Evolutionary conservation across 2,888 invertebrate species (phyloP).

Genomic region (Stenodera caucasica): DNA sequence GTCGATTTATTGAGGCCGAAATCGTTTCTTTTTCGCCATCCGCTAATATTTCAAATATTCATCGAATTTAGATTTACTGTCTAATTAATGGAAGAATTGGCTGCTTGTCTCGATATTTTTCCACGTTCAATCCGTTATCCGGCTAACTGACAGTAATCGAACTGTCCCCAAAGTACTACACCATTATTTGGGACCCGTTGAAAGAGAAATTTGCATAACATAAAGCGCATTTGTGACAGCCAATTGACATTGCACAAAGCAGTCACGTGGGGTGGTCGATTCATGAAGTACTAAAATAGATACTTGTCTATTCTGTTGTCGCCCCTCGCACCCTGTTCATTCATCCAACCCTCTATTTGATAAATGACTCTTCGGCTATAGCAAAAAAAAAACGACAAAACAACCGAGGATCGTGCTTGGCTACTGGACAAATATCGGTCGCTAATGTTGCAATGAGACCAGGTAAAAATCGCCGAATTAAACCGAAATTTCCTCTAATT

Average conservation of each 20-base stretch:
- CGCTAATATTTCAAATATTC: too few relatives aligned
- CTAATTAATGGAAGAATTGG: too few relatives aligned
- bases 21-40: not conserved
- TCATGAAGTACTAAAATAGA: slow-evolving; percentile 56
- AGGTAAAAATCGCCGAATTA: slow-evolving; percentile 1
- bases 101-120: too few relatives aligned
- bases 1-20: slow-evolving; percentile 4
- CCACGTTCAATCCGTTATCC: slow-evolving; percentile 10
- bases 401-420: not conserved
- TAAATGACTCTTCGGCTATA: slow-evolving; percentile 26
- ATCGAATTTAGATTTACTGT: too few relatives aligned
- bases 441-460: slow-evolving; percentile 18
- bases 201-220: slow-evolving; percentile 55
- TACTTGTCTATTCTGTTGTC: slow-evolving; percentile 50
- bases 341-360: slow-evolving; percentile 8
- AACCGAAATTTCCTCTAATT: slow-evolving; percentile 8
- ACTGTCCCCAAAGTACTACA: slow-evolving; percentile 24
- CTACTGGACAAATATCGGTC: slow-evolving; percentile 29
- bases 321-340: slow-evolving; percentile 40
- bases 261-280: slow-evolving; percentile 55
- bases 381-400: not conserved
- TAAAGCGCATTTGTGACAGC: slow-evolving; percentile 56
- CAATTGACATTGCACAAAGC: slow-evolving; percentile 56
- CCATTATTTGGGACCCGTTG: slow-evolving; percentile 45
- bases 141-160: slow-evolving; percentile 30